Base-by-base conservation (phyloP, 2,113 vertebrate genomes). In the Psettodes erumei region DNA sequence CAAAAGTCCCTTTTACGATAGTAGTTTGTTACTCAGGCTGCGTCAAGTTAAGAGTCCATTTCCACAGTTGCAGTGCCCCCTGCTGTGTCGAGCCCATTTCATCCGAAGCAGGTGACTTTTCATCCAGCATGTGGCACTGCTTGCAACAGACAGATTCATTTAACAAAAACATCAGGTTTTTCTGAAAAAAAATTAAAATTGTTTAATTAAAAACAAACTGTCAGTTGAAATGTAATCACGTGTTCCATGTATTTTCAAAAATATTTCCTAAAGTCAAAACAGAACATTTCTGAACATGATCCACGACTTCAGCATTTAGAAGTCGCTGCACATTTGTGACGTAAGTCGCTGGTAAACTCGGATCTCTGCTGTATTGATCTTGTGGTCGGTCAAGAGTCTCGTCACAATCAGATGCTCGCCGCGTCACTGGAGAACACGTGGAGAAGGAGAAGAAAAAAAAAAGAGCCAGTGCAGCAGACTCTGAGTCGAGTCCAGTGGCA, bases 11-110 rank as follows among this genome's bases (percentile, higher is more conserved):
- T 30, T 37, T 70, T 51, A 53, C 43, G 21, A 6, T 48, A 45
- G 55, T 56, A 47, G 18, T 15, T 11, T 45, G 70, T 51, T 6
- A 66, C 55, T 50, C 50, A 25, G 23, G 25, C 30, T 47, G 6
- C 35, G 45, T 68, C n/a, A 40, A 56, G 45, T 56, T 50, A n/a
- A 42, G 48, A 75, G 50, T 65, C 43, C 8, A 68, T 88, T 86
- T 82, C 59, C 75, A 86, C 82, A 90, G 81, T 85, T 80, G 75
- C 67, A 86, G 77, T 87, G 89, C 90, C 89, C 86, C 88, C 90
- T 92, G 74, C 86, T 90, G 90, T 78, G 73, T 42, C 5, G 13
- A 86, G n/a, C 23, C 15, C 2, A 28, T 59, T 43, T 80, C 45
- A 60, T 64, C 40, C 62, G 62, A 64, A 48, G 62, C 55, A 66